Evolutionary conservation across 2,888 invertebrate genomes (phyloP), one percentile per base, ranked within the genome.

Genomic region (Aproaerema taeniolella): DNA sequence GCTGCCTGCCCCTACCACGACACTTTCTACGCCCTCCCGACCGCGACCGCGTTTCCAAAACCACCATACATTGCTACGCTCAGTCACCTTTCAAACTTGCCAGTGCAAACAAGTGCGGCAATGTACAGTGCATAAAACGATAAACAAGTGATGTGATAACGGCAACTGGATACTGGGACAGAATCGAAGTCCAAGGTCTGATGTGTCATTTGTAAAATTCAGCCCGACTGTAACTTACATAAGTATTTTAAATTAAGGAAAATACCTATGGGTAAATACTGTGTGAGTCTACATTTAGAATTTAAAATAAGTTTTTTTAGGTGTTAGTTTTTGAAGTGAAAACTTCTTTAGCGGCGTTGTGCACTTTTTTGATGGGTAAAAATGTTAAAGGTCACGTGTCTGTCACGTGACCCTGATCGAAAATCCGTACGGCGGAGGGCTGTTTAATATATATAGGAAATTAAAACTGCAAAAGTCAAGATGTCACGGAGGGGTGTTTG

Each of bases 111-210:
- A 51, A 48, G 67, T 63, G 63, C 62, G 52, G 71, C 67, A 68
- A 71, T 77, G 79, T 61, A 78, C 65, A 59, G 47, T 47, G 48
- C 58, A 62, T 49, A 38, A 32, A 41, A 43, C 39, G 31, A 48
- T 32, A 43, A 50, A 47, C 41, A 4, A 20, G 20, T 20, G 20
- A n/a, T n/a, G 20, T 20, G 8, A 4, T 20, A 20, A 20, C 20
- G 4, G 8, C 20, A 6, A 20, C 8, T 26, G 2, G 26, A 9
- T 40, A 53, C 53, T 53, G 49, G 47, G 44, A 41, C 46, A 62
- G 52, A 61, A 65, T 68, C 70, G 66, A 71, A 78, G 77, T 78
- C 76, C 79, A 80, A 82, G 79, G 78, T 61, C 72, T 63, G 46
- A 44, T 53, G 50, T 64, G 66, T 59, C 61, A 58, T 63, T 58